Evolutionary conservation across 1,140 invertebrate genomes (phyloP).

Genomic region (Octopus bimaculoides): DNA sequence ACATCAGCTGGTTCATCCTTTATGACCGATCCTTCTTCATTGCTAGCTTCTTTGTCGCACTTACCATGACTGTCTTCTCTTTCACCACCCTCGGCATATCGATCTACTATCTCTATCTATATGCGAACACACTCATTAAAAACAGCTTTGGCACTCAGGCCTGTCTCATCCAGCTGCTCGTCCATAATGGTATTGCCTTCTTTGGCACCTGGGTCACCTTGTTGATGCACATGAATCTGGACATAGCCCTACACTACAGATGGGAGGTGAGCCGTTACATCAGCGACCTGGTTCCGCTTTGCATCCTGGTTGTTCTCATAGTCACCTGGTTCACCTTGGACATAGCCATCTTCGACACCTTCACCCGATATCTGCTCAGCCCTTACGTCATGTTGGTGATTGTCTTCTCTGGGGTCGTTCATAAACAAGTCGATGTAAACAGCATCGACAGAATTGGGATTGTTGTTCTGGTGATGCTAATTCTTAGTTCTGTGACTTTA

Average conservation of each 20-base stretch:
- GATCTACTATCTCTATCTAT: constrained; percentile 18
- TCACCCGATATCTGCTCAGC: constrained; percentile 29
- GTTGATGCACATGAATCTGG: constrained; percentile 35
- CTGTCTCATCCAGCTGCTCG: constrained; percentile 34
- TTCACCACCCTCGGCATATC: constrained; percentile 20
- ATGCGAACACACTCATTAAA: neutral
- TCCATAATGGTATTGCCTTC: constrained; percentile 42
- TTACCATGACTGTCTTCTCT: constrained; percentile 17
- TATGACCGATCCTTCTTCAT: constrained; percentile 31
- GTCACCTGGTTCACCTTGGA: constrained; percentile 26
- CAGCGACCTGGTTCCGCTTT: constrained; percentile 19
- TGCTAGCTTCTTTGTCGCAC: constrained; percentile 9
- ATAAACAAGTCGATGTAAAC: constrained; percentile 21
- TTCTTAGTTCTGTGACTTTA: constrained; percentile 10
- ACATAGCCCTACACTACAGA: constrained; percentile 30
- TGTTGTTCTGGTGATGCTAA: constrained; percentile 20
- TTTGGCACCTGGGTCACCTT: constrained; percentile 38
- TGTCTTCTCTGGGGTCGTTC: constrained; percentile 26
- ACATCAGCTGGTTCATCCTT: constrained; percentile 38
- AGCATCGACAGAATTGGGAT: constrained; percentile 19
- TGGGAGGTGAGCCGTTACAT: constrained; percentile 9
- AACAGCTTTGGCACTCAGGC: constrained; percentile 14
- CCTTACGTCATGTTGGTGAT: constrained; percentile 33
- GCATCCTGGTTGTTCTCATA: constrained; percentile 18
- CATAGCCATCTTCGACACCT: constrained; percentile 30